Percentiles rank a stretch among this genome's conserved stretches.
phyloP scores from a whole-genome alignment of 2,113 vertebrate species.

The Parus major region DNA sequence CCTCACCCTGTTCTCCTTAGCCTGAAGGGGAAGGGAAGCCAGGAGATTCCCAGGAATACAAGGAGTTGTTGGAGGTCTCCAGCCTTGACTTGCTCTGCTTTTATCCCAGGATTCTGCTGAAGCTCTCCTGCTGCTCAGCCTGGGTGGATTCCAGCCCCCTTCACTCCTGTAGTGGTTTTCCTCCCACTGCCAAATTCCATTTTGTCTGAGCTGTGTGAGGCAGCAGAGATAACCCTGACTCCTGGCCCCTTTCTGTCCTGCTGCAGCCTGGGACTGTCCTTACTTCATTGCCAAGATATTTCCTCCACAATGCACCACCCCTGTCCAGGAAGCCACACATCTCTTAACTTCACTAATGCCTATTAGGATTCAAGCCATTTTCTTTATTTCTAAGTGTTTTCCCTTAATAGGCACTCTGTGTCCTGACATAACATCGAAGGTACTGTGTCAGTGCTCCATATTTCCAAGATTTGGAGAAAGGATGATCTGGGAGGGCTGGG shows the following conservation, averaged over 20 bases:
- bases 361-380: background rate
- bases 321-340: background rate
- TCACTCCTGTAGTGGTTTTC: background rate
- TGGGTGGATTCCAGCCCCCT: background rate
- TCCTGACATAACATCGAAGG: background rate
- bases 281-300: background rate
- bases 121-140: background rate
- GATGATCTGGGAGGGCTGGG: background rate
- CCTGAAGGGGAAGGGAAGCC: background rate
- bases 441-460: background rate
- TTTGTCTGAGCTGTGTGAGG: background rate
- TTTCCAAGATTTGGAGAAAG: background rate
- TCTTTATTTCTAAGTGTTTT: background rate
- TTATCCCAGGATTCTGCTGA: background rate
- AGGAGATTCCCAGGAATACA: background rate
- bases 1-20: background rate
- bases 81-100: background rate
- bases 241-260: background rate
- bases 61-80: background rate
- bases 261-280: background rate
- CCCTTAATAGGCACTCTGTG: background rate
- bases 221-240: background rate
- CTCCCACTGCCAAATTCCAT: background rate
- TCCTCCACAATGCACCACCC: background rate
- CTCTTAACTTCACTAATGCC: background rate